Evolutionary conservation across 2,797 vertebrate species (phyloP).

Genomic region (Protonibea diacanthus): DNA sequence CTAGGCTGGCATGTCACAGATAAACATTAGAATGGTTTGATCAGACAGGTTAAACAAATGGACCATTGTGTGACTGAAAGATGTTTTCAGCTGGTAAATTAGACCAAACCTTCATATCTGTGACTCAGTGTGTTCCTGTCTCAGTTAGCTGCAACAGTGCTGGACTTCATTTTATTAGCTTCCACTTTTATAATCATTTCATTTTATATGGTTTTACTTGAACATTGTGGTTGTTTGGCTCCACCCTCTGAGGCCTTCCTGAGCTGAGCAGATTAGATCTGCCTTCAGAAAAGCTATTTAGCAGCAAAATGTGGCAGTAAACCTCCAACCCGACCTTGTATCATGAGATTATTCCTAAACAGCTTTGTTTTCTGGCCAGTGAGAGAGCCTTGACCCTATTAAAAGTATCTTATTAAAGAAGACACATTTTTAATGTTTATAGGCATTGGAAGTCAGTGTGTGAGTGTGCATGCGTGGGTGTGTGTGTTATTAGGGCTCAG

Average conservation of each 20-base stretch:
- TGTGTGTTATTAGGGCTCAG: conserved; percentile 16
- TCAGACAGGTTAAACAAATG: neutral
- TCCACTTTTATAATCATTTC: too few species aligned
- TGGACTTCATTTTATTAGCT: neutral
- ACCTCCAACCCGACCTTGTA: neutral
- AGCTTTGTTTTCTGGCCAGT: conserved; percentile 2
- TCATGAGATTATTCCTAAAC: neutral
- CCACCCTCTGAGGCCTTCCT: neutral
- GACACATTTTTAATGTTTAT: conserved; percentile 14
- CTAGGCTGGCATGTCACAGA: neutral
- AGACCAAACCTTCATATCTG: neutral
- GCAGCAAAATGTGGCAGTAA: neutral
- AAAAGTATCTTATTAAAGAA: conserved; percentile 7
- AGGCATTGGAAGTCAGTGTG: neutral
- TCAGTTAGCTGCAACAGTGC: neutral
- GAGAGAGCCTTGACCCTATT: neutral
- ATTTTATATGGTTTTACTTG: neutral
- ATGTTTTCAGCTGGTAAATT: neutral
- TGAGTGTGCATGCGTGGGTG: conserved; percentile 2
- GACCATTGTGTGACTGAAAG: neutral
- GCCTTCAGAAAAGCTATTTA: too few species aligned
- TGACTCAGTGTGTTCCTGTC: neutral
- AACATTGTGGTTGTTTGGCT: neutral
- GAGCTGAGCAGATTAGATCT: neutral
- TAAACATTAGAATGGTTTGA: neutral